These are phyloP conservation scores for Columba janthina DNA, from an alignment of 2,113 vertebrate species.

Conservation along the genomic window DNA sequence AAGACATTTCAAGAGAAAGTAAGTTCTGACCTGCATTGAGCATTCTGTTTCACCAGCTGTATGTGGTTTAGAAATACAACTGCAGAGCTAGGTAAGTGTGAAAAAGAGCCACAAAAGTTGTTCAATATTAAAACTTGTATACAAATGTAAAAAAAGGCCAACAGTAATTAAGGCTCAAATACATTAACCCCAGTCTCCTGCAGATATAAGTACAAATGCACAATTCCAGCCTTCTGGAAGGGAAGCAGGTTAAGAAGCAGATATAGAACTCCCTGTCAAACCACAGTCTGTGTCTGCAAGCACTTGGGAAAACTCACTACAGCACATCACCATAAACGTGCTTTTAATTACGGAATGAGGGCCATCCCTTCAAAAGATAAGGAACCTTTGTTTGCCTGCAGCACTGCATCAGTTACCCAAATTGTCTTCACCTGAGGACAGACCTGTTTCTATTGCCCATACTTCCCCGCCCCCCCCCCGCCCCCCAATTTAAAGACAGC, in stretches of 20 bases:
- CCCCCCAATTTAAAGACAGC: not conserved
- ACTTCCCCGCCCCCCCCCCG: too few relatives aligned
- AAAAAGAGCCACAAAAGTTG: not conserved
- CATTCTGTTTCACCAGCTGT: constrained; percentile 58
- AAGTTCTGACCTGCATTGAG: constrained; percentile 57
- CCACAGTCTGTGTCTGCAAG: not conserved
- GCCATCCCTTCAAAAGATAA: not conserved
- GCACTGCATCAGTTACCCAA: not conserved
- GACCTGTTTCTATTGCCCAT: not conserved
- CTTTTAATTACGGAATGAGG: not conserved
- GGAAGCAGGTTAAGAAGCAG: not conserved
- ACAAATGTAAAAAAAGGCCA: not conserved
- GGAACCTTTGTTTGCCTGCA: not conserved
- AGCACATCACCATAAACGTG: not conserved
- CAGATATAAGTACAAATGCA: not conserved
- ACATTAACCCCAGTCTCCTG: not conserved
- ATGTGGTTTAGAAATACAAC: constrained; percentile 24
- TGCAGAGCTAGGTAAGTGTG: constrained; percentile 49
- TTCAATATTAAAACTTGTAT: not conserved
- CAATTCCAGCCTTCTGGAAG: not conserved
- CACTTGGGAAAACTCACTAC: not conserved
- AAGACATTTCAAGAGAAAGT: constrained; percentile 5
- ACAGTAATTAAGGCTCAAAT: not conserved
- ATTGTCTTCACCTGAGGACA: not conserved
- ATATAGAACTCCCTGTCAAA: not conserved